Base-by-base conservation (phyloP, 2,113 vertebrate species). In the Osmerus eperlanus region DNA sequence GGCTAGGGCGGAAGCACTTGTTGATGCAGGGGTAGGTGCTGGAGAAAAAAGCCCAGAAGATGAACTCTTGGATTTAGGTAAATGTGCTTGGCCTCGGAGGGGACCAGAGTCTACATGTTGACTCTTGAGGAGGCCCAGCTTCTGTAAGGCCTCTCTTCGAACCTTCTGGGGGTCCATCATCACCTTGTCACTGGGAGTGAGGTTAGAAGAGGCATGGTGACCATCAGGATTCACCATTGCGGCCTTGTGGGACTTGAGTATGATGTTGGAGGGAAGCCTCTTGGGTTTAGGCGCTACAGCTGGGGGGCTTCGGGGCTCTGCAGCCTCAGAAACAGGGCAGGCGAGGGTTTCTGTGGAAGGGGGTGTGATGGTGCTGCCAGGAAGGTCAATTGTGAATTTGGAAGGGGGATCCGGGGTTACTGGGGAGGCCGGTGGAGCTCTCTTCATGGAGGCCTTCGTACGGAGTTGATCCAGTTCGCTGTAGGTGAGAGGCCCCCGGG, bases 231-330 rank as follows among this genome's bases (percentile, higher is more conserved):
- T 47, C 9, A 47, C 41, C 29, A 61, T 59, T 8, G 59, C 2
- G 0, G 21, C 76, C 12, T 90, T 93, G 81, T 94, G 92, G 66
- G 88, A 93, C 78, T 93, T 97, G 68, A 97, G 78, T 58, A 95
- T 71, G 14, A 98, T 98, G 71, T 95, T 96, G 0, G 95, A 85
- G 0, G 97, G 96, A 75, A 97, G 68, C 76, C 89, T 95, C 61
- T 95, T 93, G 0, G 95, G 93, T 72, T 96, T 98, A 1, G 95
- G 93, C 8, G 94, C 93, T 62, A 92, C 91, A 3, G 83, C 90
- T 1, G 93, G 93, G 4, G 95, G 94, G 61, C 87, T 91, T 91
- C 81, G 21, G 62, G 85, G 52, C 67, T 93, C 87, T 56, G 9
- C 0, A 0, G 65, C 8, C 4, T 92, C 89, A 5, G 76, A 61